Conservation (phyloP, 1,140 invertebrate genomes). For the Nephila pilipes region DNA sequence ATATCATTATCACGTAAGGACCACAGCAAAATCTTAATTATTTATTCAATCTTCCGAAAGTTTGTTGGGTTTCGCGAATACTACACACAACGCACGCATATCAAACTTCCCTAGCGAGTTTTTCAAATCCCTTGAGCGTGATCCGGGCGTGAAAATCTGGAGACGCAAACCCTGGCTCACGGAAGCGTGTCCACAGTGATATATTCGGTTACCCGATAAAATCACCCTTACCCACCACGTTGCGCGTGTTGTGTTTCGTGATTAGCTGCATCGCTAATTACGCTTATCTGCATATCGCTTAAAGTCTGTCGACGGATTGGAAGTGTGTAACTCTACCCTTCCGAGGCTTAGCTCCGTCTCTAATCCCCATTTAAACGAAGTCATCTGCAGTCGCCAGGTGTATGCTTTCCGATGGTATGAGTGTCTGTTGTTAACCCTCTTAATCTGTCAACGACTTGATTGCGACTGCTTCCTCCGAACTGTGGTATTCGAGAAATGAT, state of each 20-base stretch:
- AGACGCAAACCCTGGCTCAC: neutral
- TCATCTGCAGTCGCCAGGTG: neutral
- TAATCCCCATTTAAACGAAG: slow-evolving; percentile 40
- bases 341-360: neutral
- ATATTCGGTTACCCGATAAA: slow-evolving; percentile 17
- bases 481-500: neutral
- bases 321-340: neutral
- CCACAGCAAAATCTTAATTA: neutral
- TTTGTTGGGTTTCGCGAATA: neutral
- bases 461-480: neutral
- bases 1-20: too few species aligned
- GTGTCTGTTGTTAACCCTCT: neutral
- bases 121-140: neutral
- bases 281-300: slow-evolving; percentile 36
- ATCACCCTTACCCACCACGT: neutral
- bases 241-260: slow-evolving; percentile 12
- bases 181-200: neutral
- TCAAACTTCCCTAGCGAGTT: neutral
- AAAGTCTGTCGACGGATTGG: slow-evolving; percentile 17
- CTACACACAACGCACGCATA: neutral
- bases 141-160: neutral
- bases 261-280: slow-evolving; percentile 45
- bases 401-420: neutral
- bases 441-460: slow-evolving; percentile 13
- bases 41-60: neutral